phyloP scores from a whole-genome alignment of 1,140 invertebrate species.

The Drosophila nannoptera region DNA sequence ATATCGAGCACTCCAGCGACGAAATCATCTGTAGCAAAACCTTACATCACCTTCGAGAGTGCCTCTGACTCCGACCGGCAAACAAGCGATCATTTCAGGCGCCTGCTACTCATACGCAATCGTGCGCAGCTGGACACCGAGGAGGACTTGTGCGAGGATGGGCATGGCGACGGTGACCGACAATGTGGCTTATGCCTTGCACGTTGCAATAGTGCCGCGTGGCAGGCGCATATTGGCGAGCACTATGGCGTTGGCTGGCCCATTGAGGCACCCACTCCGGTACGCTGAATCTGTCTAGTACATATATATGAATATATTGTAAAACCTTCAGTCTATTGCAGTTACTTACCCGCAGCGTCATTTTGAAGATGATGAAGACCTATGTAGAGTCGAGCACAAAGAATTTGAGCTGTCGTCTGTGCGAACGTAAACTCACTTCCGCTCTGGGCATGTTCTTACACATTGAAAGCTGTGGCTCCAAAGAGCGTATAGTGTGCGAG shows the following conservation, averaged over 20 bases:
- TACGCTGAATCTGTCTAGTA: constrained; percentile 3
- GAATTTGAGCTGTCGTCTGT: constrained; percentile 57
- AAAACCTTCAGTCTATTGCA: neutral
- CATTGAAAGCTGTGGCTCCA: constrained; percentile 55
- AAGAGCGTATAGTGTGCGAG: constrained; percentile 46
- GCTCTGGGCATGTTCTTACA: constrained; percentile 59
- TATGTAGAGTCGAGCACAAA: constrained; percentile 29
- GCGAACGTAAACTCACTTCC: constrained; percentile 43
- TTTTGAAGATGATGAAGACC: constrained; percentile 39
- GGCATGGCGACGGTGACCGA: constrained; percentile 27
- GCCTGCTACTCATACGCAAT: constrained; percentile 57
- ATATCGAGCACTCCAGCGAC: no score
- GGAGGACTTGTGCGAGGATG: constrained; percentile 45
- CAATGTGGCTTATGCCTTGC: constrained; percentile 67
- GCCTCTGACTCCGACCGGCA: no score
- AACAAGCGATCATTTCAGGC: constrained; percentile 36
- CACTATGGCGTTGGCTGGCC: constrained; percentile 74
- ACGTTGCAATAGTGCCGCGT: constrained; percentile 29
- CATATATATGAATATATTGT: no score
- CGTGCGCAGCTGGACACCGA: constrained; percentile 56
- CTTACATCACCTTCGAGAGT: no score
- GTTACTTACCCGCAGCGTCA: constrained; percentile 20
- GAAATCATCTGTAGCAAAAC: no score
- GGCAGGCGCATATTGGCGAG: constrained; percentile 44
- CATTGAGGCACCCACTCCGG: constrained; percentile 18